A percentile compares a stretch with the other conserved stretches of the same genome.
Evolutionary conservation across 1,140 invertebrate genomes (phyloP).

Genomic region (Micrasema minimum): DNA sequence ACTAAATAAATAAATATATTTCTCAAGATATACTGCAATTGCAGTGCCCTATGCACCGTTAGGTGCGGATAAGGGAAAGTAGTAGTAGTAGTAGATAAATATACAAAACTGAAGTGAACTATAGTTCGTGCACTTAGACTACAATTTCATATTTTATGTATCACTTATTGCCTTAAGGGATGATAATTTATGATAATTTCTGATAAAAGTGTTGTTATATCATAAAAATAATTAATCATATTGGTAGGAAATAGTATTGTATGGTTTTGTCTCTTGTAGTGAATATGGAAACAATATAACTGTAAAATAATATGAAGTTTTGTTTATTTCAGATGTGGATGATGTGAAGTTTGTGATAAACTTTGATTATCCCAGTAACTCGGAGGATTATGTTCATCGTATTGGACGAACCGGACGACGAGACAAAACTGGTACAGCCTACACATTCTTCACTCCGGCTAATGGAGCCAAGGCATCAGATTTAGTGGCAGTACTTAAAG

Average conservation of each 20-base stretch:
- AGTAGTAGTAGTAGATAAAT: no score
- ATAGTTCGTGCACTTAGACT: no score
- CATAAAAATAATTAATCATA: no score
- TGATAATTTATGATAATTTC: no score
- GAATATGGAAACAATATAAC: not conserved
- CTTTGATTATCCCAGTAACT: conserved; percentile 98
- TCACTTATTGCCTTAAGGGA: no score
- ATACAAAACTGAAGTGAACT: no score
- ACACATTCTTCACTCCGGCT: conserved; percentile 96
- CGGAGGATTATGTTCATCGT: conserved; percentile 99
- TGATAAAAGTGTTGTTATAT: no score
- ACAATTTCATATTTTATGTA: no score
- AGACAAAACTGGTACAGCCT: conserved; percentile 96
- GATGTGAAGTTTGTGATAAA: conserved; percentile 99
- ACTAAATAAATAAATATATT: no score
- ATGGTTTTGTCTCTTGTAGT: not conserved
- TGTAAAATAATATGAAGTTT: conserved; percentile 2
- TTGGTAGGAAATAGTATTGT: not conserved
- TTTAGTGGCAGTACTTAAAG: conserved; percentile 89
- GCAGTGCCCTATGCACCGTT: no score
- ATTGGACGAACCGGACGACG: conserved; percentile 97
- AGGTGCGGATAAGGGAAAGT: no score
- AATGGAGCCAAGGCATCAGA: conserved; percentile 94
- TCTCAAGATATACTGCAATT: no score
- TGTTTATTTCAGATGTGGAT: conserved; percentile 87